A percentile compares a stretch with the other conserved stretches of the same genome.
phyloP scores from a whole-genome alignment of 2,888 invertebrate genomes.

The Campoplex capitator region DNA sequence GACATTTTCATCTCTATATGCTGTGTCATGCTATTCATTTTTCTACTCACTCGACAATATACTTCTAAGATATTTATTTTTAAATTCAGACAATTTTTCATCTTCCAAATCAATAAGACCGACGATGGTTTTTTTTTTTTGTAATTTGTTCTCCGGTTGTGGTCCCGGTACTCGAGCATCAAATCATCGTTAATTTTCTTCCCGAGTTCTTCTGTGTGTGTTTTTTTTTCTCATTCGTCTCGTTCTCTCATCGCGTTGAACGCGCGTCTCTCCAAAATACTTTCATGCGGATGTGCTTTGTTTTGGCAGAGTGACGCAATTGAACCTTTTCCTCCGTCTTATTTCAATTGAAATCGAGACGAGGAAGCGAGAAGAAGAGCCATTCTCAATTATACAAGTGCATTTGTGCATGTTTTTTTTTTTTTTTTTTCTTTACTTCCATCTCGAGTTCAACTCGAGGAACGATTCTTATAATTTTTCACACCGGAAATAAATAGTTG shows the following conservation, averaged over 20 bases:
- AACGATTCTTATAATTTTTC: background rate
- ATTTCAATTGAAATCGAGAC: slow-evolving; percentile 43
- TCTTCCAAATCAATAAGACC: slow-evolving; percentile 24
- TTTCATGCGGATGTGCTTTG: background rate
- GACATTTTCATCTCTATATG: background rate
- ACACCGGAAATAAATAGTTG: background rate
- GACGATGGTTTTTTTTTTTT: slow-evolving; percentile 3
- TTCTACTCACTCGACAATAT: no score
- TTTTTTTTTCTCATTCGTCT: slow-evolving; percentile 6
- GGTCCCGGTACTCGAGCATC: slow-evolving; percentile 24
- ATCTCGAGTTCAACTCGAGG: no score
- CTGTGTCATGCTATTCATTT: background rate
- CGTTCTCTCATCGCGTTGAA: background rate
- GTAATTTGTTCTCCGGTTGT: no score
- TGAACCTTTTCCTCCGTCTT: background rate
- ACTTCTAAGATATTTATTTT: background rate
- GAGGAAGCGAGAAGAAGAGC: slow-evolving; percentile 1
- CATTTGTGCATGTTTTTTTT: no score
- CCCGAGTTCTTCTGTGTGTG: background rate
- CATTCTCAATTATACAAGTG: slow-evolving; percentile 4
- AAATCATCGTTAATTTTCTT: slow-evolving; percentile 58
- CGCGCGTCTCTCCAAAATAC: background rate
- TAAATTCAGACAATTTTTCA: background rate
- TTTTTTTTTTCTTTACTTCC: background rate
- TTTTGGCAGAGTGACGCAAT: slow-evolving; percentile 3